phyloP scores from a whole-genome alignment of 2,797 vertebrate genomes.

The Microctenopoma steveboyesi region DNA sequence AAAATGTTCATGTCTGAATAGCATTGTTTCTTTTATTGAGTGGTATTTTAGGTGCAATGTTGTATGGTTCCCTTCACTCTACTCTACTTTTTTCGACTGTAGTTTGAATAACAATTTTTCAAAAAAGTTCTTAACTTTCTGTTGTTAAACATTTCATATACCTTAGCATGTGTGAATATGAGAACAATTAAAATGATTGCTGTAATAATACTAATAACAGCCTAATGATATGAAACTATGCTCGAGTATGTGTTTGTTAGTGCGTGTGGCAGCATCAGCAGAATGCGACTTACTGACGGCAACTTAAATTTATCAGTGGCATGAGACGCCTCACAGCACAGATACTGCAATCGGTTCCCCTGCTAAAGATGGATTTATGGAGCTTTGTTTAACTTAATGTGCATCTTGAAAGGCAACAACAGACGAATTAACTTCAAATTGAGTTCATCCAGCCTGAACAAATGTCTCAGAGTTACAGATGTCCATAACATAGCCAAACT shows the following conservation, averaged over 20 bases:
- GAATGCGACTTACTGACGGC: not conserved
- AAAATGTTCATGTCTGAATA: slow-evolving; percentile 48
- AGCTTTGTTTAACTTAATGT: slow-evolving; percentile 61
- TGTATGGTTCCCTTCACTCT: slow-evolving; percentile 45
- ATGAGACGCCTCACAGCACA: slow-evolving; percentile 29
- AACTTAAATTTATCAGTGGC: slow-evolving; percentile 21
- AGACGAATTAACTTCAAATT: slow-evolving; percentile 62
- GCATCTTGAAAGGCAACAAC: slow-evolving; percentile 61
- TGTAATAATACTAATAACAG: not conserved
- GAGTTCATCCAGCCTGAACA: slow-evolving; percentile 55
- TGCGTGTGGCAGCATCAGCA: not conserved
- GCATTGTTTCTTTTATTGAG: slow-evolving; percentile 28
- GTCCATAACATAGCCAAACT: slow-evolving; percentile 63
- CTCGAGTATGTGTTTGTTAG: not conserved
- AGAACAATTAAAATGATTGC: slow-evolving; percentile 4
- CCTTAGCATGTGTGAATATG: slow-evolving; percentile 25
- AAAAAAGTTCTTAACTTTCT: slow-evolving; percentile 37
- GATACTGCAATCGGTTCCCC: slow-evolving; percentile 37
- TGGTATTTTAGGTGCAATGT: slow-evolving; percentile 46
- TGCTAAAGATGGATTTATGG: slow-evolving; percentile 42
- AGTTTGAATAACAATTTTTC: slow-evolving; percentile 41
- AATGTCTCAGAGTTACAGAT: slow-evolving; percentile 58
- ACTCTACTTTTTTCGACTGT: slow-evolving; percentile 3
- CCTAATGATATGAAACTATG: not conserved
- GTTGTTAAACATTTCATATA: slow-evolving; percentile 47